Evolutionary conservation across 2,888 invertebrate genomes (phyloP).

Genomic region (Nemotelus pantherinus): DNA sequence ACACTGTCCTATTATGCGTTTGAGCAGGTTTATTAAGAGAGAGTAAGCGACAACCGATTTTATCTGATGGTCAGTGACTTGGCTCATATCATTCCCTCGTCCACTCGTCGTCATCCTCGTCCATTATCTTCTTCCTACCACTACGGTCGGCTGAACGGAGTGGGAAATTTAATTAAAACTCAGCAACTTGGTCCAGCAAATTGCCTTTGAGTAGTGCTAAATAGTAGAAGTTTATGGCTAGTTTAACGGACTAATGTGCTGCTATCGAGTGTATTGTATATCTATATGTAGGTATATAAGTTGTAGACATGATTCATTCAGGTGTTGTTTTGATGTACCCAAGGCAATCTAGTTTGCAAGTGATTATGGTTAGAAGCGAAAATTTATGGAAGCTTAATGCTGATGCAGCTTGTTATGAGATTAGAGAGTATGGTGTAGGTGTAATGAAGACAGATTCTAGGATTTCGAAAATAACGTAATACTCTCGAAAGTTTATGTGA

Average conservation of each 20-base stretch:
- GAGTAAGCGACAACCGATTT: slow-evolving; percentile 5
- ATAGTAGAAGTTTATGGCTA: slow-evolving; percentile 27
- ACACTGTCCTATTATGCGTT: slow-evolving; percentile 21
- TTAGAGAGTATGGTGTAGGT: too few species aligned
- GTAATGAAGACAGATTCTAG: too few species aligned
- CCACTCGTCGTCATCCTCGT: not conserved
- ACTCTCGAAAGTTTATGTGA: too few species aligned
- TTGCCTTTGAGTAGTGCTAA: slow-evolving; percentile 34
- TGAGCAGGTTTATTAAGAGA: slow-evolving; percentile 26
- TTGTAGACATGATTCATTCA: too few species aligned
- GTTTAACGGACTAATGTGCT: slow-evolving; percentile 30
- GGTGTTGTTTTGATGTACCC: too few species aligned
- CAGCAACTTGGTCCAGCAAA: slow-evolving; percentile 28
- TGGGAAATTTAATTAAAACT: slow-evolving; percentile 36
- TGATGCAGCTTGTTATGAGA: too few species aligned
- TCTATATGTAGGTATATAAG: too few species aligned
- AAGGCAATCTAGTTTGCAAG: too few species aligned
- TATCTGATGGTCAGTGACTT: slow-evolving; percentile 1
- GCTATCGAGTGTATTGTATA: too few species aligned
- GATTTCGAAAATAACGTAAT: too few species aligned
- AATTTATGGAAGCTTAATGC: too few species aligned
- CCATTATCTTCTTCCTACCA: not conserved
- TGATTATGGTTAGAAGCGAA: too few species aligned
- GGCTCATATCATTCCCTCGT: not conserved
- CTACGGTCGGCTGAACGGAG: not conserved